These are phyloP conservation scores for Drosophila rhopaloa DNA, from an alignment of 1,140 invertebrate genomes.

Conservation along the genomic window DNA sequence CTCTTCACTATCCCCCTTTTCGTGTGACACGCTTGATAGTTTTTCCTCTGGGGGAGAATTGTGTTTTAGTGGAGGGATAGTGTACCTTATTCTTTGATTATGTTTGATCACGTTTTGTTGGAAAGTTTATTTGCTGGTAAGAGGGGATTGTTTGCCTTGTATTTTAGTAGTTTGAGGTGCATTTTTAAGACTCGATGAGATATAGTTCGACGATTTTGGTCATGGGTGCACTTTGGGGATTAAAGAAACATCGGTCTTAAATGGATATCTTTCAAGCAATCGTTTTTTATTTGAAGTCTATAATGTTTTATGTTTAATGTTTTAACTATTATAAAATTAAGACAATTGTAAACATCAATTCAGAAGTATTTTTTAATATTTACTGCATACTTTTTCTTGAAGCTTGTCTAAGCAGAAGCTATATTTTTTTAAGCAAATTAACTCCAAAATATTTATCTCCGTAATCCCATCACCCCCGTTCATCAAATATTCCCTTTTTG, in stretches of 20 bases:
- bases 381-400: too few species aligned
- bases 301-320: too few species aligned
- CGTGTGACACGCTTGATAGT: slow-evolving; percentile 47
- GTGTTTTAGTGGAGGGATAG: slow-evolving; percentile 2
- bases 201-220: neutral
- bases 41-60: slow-evolving; percentile 26
- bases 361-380: too few species aligned
- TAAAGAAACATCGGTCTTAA: neutral
- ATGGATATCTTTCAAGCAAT: too few species aligned
- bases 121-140: slow-evolving; percentile 54
- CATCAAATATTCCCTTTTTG: neutral
- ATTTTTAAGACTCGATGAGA: neutral
- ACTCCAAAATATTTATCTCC: slow-evolving; percentile 1
- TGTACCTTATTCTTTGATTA: slow-evolving; percentile 69
- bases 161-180: slow-evolving; percentile 8
- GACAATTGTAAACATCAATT: too few species aligned
- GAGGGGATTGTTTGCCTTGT: slow-evolving; percentile 34
- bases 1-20: slow-evolving; percentile 14
- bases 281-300: too few species aligned
- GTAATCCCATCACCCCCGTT: slow-evolving; percentile 16
- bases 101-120: slow-evolving; percentile 73
- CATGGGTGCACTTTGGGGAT: neutral
- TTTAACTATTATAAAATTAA: too few species aligned
- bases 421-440: slow-evolving; percentile 18
- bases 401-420: neutral